phyloP scores from a whole-genome alignment of 2,797 vertebrate genomes.

The Leptatherina wallacei region DNA sequence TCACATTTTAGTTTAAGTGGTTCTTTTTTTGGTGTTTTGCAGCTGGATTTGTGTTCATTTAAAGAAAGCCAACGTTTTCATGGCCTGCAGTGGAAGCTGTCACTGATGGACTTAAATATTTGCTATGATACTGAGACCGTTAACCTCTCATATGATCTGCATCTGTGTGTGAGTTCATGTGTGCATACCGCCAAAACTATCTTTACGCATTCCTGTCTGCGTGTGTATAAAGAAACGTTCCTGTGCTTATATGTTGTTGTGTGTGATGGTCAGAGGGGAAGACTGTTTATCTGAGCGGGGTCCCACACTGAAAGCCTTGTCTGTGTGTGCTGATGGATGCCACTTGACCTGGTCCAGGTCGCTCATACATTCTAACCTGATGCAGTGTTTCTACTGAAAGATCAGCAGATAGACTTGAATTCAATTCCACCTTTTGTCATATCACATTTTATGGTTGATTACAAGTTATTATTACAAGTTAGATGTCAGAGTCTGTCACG shows the following conservation, averaged over 20 bases:
- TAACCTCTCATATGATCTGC: slow-evolving; percentile 27
- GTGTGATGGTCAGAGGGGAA: slow-evolving; percentile 41
- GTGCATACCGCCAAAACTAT: slow-evolving; percentile 43
- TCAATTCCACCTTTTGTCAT: background rate
- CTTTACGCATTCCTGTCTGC: slow-evolving; percentile 48
- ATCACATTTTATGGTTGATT: background rate
- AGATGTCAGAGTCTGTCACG: slow-evolving; percentile 1
- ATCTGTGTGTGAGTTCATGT: slow-evolving; percentile 39
- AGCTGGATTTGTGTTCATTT: background rate
- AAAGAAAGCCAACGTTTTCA: background rate
- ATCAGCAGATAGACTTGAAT: slow-evolving; percentile 6
- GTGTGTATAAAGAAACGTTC: slow-evolving; percentile 19
- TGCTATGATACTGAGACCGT: slow-evolving; percentile 16
- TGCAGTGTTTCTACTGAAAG: slow-evolving; percentile 2
- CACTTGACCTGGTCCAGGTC: slow-evolving; percentile 49
- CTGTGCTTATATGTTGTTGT: slow-evolving; percentile 32
- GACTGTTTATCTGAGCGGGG: slow-evolving; percentile 73
- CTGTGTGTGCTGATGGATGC: slow-evolving; percentile 71
- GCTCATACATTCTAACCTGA: slow-evolving; percentile 38
- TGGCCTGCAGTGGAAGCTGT: background rate
- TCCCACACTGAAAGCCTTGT: slow-evolving; percentile 73
- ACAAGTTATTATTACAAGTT: background rate
- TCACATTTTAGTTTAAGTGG: background rate
- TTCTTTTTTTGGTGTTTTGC: background rate
- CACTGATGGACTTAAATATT: slow-evolving; percentile 22